Evolutionary conservation across 2,888 invertebrate genomes (phyloP).

Genomic region (Spodoptera exigua): DNA sequence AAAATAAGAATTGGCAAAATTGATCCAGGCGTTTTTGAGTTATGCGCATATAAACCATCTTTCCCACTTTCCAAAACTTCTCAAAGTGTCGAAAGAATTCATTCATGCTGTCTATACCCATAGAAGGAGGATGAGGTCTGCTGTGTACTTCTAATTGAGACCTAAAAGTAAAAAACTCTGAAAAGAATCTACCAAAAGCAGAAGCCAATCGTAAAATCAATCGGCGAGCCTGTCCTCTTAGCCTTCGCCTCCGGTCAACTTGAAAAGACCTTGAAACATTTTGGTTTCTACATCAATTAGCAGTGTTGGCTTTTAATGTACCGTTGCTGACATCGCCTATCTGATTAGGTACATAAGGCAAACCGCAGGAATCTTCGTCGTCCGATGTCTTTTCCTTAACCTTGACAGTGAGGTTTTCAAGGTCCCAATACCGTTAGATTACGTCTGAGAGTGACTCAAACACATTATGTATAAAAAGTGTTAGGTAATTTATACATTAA

Average conservation of each 20-base stretch:
- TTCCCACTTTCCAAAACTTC: too few species aligned
- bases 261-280: background rate
- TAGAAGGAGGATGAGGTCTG: too few species aligned
- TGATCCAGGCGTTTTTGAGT: too few species aligned
- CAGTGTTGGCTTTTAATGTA: conserved; percentile 9
- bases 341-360: conserved; percentile 33
- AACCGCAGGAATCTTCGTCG: conserved; percentile 33
- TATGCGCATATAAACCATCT: too few species aligned
- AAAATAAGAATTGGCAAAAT: too few species aligned
- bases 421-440: conserved; percentile 55
- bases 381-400: conserved; percentile 51
- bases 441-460: conserved; percentile 50
- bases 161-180: too few species aligned
- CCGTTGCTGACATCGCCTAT: conserved; percentile 23
- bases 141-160: too few species aligned
- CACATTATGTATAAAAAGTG: conserved; percentile 42
- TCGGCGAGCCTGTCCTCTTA: too few species aligned
- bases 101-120: too few species aligned
- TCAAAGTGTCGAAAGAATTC: too few species aligned
- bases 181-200: too few species aligned
- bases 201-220: too few species aligned
- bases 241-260: background rate
- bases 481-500: conserved; percentile 34
- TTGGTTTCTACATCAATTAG: background rate
- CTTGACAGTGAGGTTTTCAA: conserved; percentile 55